A percentile compares a stretch with the other conserved stretches of the same genome.
Evolutionary conservation across 2,888 invertebrate genomes (phyloP).

Genomic region (Trisateles emortualis): DNA sequence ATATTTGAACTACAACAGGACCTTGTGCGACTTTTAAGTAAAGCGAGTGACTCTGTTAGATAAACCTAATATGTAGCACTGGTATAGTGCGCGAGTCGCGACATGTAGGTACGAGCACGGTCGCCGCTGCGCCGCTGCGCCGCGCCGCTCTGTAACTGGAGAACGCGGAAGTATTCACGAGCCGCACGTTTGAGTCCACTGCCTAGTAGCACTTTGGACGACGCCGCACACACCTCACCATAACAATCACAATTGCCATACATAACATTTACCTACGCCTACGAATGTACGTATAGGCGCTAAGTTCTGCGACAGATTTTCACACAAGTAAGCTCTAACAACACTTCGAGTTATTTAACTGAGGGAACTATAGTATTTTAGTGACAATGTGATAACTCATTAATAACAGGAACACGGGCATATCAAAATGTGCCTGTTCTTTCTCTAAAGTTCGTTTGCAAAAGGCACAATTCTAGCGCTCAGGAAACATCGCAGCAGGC

Average conservation of each 20-base stretch:
- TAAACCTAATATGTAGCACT: neutral
- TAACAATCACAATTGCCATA: neutral
- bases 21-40: conserved; percentile 1
- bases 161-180: conserved; percentile 39
- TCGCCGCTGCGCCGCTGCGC: neutral
- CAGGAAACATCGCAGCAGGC: too few species aligned
- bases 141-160: conserved; percentile 15
- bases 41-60: conserved; percentile 16
- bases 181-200: too few species aligned
- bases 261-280: neutral
- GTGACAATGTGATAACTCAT: too few species aligned
- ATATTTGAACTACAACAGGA: neutral
- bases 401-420: too few species aligned
- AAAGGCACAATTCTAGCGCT: too few species aligned
- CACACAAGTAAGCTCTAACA: too few species aligned
- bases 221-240: neutral
- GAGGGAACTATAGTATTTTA: too few species aligned
- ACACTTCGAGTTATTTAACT: too few species aligned
- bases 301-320: neutral
- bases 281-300: neutral
- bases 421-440: too few species aligned
- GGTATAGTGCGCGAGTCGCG: conserved; percentile 6
- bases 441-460: too few species aligned
- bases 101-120: too few species aligned
- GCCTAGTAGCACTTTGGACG: neutral